Conservation (phyloP, 2,888 invertebrate genomes). For the Sycophila texana region DNA sequence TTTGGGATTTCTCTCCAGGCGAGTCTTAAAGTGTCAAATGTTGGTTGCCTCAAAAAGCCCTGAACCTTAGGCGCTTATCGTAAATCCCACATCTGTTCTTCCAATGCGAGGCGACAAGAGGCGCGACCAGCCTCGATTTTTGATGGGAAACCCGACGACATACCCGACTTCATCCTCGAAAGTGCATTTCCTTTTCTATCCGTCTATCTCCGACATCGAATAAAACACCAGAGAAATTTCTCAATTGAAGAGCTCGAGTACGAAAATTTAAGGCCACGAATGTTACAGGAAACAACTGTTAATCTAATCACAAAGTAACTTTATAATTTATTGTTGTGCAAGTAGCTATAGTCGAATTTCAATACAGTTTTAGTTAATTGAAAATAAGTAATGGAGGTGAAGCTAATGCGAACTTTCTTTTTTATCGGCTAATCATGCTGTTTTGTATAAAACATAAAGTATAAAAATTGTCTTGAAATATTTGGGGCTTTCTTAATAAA, state of each 20-base stretch:
- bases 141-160: constrained; percentile 15
- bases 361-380: too few relatives aligned
- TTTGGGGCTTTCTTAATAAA: too few relatives aligned
- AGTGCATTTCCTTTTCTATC: constrained; percentile 15
- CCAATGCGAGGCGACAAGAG: constrained; percentile 41
- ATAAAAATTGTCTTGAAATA: too few relatives aligned
- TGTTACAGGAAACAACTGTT: too few relatives aligned
- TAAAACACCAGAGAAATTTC: constrained; percentile 2
- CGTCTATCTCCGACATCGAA: neutral
- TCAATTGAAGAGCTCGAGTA: neutral
- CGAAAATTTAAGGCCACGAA: neutral
- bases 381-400: too few relatives aligned
- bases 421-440: too few relatives aligned
- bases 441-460: too few relatives aligned
- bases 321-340: too few relatives aligned
- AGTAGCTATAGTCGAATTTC: too few relatives aligned
- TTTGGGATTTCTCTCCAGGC: constrained; percentile 3
- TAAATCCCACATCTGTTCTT: constrained; percentile 57
- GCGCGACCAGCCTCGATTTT: constrained; percentile 8
- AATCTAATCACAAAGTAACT: too few relatives aligned
- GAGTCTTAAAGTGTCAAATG: constrained; percentile 51
- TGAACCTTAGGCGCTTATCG: constrained; percentile 56
- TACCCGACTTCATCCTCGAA: constrained; percentile 16
- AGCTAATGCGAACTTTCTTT: too few relatives aligned
- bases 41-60: constrained; percentile 54